Evolutionary conservation across 2,888 invertebrate species (phyloP).

Genomic region (Cartodere bifasciata): DNA sequence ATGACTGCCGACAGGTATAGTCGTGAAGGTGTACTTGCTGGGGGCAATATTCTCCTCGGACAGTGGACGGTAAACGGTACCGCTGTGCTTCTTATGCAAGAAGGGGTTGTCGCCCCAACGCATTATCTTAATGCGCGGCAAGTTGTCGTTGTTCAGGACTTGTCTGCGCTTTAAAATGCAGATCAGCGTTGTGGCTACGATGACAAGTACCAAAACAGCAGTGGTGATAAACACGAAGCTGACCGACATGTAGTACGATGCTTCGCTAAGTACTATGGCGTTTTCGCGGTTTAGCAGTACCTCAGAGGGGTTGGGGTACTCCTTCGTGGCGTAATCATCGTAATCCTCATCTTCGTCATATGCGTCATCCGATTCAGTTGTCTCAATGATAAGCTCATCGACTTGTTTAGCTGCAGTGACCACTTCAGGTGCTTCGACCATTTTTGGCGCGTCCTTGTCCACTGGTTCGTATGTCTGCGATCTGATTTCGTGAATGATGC

Average conservation of each 20-base stretch:
- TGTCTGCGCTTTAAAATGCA: constrained; percentile 27
- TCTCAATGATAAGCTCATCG: too few relatives aligned
- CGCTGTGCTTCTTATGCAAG: constrained; percentile 56
- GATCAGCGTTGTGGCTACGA: constrained; percentile 31
- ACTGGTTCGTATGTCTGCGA: too few relatives aligned
- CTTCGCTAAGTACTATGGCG: constrained; percentile 20
- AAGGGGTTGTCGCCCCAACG: constrained; percentile 25
- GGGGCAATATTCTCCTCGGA: constrained; percentile 63
- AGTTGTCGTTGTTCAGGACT: constrained; percentile 25
- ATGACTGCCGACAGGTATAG: too few relatives aligned
- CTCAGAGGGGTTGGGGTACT: constrained; percentile 2
- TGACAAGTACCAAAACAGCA: constrained; percentile 40
- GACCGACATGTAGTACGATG: constrained; percentile 25
- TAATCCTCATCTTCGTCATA: constrained; percentile 12
- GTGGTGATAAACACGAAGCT: constrained; percentile 46
- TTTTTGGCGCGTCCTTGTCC: too few relatives aligned
- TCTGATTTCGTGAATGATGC: too few relatives aligned
- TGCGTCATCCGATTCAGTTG: too few relatives aligned
- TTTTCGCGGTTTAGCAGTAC: constrained; percentile 13
- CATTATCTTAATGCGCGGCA: constrained; percentile 30
- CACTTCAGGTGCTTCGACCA: too few relatives aligned
- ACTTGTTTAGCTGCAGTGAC: too few relatives aligned
- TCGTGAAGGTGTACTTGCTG: too few relatives aligned
- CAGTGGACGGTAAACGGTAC: constrained; percentile 64
- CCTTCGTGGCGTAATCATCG: constrained; percentile 8